phyloP scores from a whole-genome alignment of 1,140 invertebrate species.

The Orius insidiosus region DNA sequence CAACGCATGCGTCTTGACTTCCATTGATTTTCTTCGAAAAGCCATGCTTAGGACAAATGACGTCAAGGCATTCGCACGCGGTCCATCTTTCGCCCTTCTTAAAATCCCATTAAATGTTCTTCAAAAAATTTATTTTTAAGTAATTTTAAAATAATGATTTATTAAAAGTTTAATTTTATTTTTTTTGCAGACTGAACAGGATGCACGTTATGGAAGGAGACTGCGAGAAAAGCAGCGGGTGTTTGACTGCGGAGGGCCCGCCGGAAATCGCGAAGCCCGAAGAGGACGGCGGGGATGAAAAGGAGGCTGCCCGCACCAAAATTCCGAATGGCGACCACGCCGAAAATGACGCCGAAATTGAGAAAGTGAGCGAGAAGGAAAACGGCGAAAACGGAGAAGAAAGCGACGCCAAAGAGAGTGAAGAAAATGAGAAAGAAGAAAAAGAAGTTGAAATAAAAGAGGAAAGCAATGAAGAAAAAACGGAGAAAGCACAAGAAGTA shows the following conservation, averaged over 20 bases:
- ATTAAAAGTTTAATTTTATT: background rate
- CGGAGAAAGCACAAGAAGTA: conserved; percentile 3
- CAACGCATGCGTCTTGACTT: too few species aligned
- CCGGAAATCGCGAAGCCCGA: background rate
- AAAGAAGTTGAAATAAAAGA: background rate
- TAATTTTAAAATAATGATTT: too few species aligned
- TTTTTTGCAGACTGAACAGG: conserved; percentile 18
- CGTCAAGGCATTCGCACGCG: too few species aligned
- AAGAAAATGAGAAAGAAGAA: background rate
- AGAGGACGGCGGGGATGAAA: background rate
- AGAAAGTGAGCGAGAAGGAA: background rate
- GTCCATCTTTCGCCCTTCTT: too few species aligned
- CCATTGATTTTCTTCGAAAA: too few species aligned
- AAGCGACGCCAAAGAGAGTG: conserved; percentile 6
- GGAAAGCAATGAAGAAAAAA: conserved; percentile 6
- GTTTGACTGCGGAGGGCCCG: conserved; percentile 3
- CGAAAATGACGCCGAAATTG: background rate
- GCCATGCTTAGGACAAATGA: too few species aligned
- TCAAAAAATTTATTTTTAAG: too few species aligned
- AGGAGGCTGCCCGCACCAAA: background rate
- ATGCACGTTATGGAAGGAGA: conserved; percentile 21
- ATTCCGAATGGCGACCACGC: background rate
- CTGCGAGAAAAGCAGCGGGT: conserved; percentile 10
- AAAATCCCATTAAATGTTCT: too few species aligned
- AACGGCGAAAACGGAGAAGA: conserved; percentile 3